Evolutionary conservation across 2,888 invertebrate genomes (phyloP).

Genomic region (Zygaena filipendulae): DNA sequence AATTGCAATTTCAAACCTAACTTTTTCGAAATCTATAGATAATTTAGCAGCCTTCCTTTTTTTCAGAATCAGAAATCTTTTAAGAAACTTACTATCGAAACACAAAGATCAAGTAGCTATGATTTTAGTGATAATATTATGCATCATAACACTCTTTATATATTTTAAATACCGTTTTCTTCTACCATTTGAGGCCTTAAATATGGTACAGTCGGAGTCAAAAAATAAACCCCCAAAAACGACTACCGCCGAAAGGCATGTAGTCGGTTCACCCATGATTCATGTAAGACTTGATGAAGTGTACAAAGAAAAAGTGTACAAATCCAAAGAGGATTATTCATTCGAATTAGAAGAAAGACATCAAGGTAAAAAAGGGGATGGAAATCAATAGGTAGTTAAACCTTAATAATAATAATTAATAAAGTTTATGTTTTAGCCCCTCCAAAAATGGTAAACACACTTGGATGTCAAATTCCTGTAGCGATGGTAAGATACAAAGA

Average conservation of each 20-base stretch:
- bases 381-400: neutral
- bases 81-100: too few species aligned
- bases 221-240: slow-evolving; percentile 6
- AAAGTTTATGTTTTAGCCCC: slow-evolving; percentile 16
- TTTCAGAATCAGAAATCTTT: too few species aligned
- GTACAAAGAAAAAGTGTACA: slow-evolving; percentile 22
- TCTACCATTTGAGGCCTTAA: too few species aligned
- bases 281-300: slow-evolving; percentile 31
- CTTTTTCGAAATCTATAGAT: too few species aligned
- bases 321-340: slow-evolving; percentile 22
- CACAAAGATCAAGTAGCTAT: too few species aligned
- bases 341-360: slow-evolving; percentile 25
- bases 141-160: slow-evolving; percentile 25
- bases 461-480: slow-evolving; percentile 45
- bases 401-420: neutral
- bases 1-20: too few species aligned
- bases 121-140: too few species aligned
- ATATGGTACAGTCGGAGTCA: too few species aligned
- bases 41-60: too few species aligned
- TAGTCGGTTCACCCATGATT: slow-evolving; percentile 24
- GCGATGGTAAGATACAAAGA: slow-evolving; percentile 27
- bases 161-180: slow-evolving; percentile 28
- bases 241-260: slow-evolving; percentile 8
- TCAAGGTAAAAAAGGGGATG: slow-evolving; percentile 21
- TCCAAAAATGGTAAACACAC: slow-evolving; percentile 34